Evolutionary conservation across 2,888 invertebrate genomes (phyloP).

Genomic region (Lasioglossum zephyrum): DNA sequence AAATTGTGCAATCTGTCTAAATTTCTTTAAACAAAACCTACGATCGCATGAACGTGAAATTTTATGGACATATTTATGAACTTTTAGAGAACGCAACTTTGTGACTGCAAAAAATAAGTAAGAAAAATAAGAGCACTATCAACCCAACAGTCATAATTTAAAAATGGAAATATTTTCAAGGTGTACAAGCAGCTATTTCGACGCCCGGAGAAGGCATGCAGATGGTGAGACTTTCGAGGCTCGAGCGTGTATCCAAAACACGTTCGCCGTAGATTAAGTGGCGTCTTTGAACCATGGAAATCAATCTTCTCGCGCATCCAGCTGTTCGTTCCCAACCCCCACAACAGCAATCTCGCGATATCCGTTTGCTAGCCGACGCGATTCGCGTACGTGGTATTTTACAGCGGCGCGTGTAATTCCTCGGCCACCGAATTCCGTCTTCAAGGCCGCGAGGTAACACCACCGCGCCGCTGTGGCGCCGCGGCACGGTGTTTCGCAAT

Average conservation of each 20-base stretch:
- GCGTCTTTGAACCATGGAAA: conserved; percentile 22
- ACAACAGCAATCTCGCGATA: conserved; percentile 47
- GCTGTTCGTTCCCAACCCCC: conserved; percentile 13
- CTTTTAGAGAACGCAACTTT: neutral
- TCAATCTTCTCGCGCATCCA: conserved; percentile 39
- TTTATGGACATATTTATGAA: neutral
- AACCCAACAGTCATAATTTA: neutral
- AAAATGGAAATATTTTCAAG: neutral
- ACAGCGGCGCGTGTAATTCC: conserved; percentile 52
- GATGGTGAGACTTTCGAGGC: neutral
- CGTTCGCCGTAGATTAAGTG: neutral
- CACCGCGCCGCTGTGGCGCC: conserved; percentile 10
- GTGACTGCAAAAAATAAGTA: neutral
- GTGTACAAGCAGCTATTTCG: neutral
- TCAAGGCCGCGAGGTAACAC: conserved; percentile 52
- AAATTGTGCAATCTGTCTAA: neutral
- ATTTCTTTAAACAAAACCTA: neutral
- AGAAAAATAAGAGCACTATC: neutral
- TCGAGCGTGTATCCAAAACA: neutral
- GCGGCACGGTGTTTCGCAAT: conserved; percentile 38
- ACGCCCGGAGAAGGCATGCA: neutral
- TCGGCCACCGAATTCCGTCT: conserved; percentile 52
- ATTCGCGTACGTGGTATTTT: conserved; percentile 47
- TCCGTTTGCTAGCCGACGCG: conserved; percentile 28
- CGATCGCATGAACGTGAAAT: neutral